Evolutionary conservation across 2,888 invertebrate genomes (phyloP), one percentile per base, ranked within the genome.

Genomic region (Agrochola macilenta): DNA sequence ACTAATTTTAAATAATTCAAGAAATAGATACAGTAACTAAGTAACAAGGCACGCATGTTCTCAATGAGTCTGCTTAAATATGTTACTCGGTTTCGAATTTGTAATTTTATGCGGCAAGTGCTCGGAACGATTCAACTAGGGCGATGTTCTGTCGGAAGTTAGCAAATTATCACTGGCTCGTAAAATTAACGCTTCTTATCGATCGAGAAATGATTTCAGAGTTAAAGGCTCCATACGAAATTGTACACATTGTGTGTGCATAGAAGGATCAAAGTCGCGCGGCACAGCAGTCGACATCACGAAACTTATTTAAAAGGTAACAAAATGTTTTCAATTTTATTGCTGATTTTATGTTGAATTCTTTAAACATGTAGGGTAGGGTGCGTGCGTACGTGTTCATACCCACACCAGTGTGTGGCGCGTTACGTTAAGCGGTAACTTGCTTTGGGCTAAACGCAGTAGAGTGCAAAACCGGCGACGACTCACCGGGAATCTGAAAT

Each of bases 291-390:
- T 89, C 88, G 90, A 91, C 91, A 92, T 87, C 91, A 93, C 92
- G 92, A 93, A 95, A 94, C 95, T 96, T 96, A 95, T 96, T 96
- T 96, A 96, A 96, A 96, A 95, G 94, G 95, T 95, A 95, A 96
- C 96, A 96, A 96, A 96, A 96, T 96, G 96, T 96, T 96, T 96
- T 96, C 95, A 96, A 96, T 96, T 96, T 96, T 96, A 96, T 96
- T 95, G 95, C 96, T 93, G 96, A 96, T 96, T 96, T 96, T 95
- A 96, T 96, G 96, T 96, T 96, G 94, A 95, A 96, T 96, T 96
- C 96, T 96, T 96, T 95, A 94, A 94, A 94, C 93, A 92, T 93
- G 93, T 95, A 92, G 90, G 86, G 90, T 92, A 89, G 95, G 92
- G 94, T 94, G 94, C 93, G 94, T 94, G 93, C 90, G 93, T 95